Evolutionary conservation across 2,888 invertebrate genomes (phyloP), one percentile per base, ranked within the genome.

Genomic region (Drosophila tanythrix): DNA sequence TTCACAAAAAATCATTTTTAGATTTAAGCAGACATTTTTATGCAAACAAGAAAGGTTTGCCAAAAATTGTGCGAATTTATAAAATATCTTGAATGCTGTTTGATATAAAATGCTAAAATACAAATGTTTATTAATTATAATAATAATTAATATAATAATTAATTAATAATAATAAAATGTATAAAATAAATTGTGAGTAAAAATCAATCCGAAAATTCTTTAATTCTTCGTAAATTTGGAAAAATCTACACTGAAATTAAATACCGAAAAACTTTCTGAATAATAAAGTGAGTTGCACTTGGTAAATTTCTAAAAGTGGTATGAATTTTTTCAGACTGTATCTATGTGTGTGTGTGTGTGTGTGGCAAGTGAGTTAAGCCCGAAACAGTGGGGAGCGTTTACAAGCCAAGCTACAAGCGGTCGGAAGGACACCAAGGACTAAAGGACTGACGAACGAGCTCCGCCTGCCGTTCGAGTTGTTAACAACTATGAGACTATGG

Each of bases 401-500:
- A 89, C 86, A 84, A 85, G 83, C 88, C 83, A 69, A 89, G 76
- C 86, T 88, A 84, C 88, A 90, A 90, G 83, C 90, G 89, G 86
- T 88, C 53, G 90, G 71, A 69, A 63, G 66, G 87, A 82, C 81
- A 78, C 36, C 55, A 60, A 56, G 58, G 66, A 59, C 58, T 18
- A 50, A 21, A 48, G 21, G 68, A 69, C 65, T 56, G 70, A 53
- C 63, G 33, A 40, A 57, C 38, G 21, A 52, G 18, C 18, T 25
- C 51, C 62, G 76, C 75, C 63, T 73, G 86, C 71, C 71, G 86
- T 81, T 88, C 81, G 90, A 86, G 82, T 89, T 87, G 91, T 85
- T 90, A 90, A 87, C 87, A 90, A 90, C 91, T 87, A 90, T 87
- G 90, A 81, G 85, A 89, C 82, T 85, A 52, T 82, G 74, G 83